Evolutionary conservation across 2,113 vertebrate genomes (phyloP).

Genomic region (Phaethon lepturus): DNA sequence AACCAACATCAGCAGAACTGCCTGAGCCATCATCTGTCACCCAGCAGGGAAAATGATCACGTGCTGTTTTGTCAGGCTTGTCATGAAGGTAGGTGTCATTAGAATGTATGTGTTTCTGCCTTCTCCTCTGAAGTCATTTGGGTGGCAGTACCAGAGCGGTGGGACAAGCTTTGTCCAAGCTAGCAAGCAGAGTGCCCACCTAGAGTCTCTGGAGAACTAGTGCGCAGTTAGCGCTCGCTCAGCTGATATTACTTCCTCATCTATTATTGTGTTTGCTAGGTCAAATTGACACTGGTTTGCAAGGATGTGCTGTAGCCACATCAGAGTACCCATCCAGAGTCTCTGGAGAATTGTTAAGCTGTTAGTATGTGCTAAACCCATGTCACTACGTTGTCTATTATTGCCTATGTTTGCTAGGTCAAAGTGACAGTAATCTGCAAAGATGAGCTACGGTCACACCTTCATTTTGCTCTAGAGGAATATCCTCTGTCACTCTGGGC

Average conservation of each 20-base stretch:
- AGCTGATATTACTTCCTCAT: not conserved
- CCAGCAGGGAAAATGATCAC: not conserved
- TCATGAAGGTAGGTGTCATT: not conserved
- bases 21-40: not conserved
- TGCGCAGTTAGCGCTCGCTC: not conserved
- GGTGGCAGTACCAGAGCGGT: not conserved
- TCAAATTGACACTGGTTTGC: conserved; percentile 11
- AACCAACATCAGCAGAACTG: not conserved
- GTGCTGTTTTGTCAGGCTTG: not conserved
- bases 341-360: not conserved
- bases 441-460: not conserved
- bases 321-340: not conserved
- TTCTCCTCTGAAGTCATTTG: not conserved
- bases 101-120: not conserved
- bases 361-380: not conserved
- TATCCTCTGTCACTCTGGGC: not conserved
- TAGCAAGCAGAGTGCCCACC: not conserved
- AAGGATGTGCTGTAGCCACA: not conserved
- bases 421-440: not conserved
- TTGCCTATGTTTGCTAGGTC: not conserved
- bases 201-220: not conserved
- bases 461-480: not conserved
- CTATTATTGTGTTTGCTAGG: not conserved
- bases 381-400: not conserved
- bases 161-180: not conserved